phyloP scores from a whole-genome alignment of 2,888 invertebrate genomes.

The Scaptomyza flava region DNA sequence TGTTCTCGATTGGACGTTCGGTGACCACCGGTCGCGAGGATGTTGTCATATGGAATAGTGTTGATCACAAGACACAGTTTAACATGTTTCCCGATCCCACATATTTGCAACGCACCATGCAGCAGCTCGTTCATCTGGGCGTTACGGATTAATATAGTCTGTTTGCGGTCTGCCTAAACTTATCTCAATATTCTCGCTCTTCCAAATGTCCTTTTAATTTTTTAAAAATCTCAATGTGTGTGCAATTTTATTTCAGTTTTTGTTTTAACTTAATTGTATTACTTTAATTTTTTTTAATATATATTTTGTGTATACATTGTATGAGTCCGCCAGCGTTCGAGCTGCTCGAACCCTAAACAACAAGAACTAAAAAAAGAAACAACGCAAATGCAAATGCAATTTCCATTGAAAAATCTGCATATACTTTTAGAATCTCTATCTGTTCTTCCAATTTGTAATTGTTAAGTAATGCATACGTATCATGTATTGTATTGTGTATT shows the following conservation, averaged over 20 bases:
- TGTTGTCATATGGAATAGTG: conserved; percentile 96
- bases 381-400: conserved; percentile 50
- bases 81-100: conserved; percentile 91
- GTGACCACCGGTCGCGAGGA: conserved; percentile 95
- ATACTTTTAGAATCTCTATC: conserved; percentile 33
- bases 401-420: conserved; percentile 55
- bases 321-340: conserved; percentile 58
- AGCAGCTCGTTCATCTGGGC: conserved; percentile 84
- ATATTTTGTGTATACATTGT: conserved; percentile 34
- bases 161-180: background rate
- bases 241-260: conserved; percentile 72
- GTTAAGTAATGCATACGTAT: conserved; percentile 38
- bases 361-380: conserved; percentile 1
- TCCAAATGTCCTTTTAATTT: conserved; percentile 42
- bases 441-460: conserved; percentile 56
- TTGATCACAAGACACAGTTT: conserved; percentile 93
- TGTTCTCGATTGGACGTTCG: conserved; percentile 94
- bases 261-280: conserved; percentile 42
- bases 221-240: conserved; percentile 72
- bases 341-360: conserved; percentile 74
- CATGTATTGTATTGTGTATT: conserved; percentile 21
- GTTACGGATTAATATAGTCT: conserved; percentile 82
- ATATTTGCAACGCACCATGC: conserved; percentile 88
- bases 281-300: conserved; percentile 39
- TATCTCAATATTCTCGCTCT: conserved; percentile 38